Base-by-base conservation (phyloP, 2,113 vertebrate genomes). In the Corythoichthys haematopterus region DNA sequence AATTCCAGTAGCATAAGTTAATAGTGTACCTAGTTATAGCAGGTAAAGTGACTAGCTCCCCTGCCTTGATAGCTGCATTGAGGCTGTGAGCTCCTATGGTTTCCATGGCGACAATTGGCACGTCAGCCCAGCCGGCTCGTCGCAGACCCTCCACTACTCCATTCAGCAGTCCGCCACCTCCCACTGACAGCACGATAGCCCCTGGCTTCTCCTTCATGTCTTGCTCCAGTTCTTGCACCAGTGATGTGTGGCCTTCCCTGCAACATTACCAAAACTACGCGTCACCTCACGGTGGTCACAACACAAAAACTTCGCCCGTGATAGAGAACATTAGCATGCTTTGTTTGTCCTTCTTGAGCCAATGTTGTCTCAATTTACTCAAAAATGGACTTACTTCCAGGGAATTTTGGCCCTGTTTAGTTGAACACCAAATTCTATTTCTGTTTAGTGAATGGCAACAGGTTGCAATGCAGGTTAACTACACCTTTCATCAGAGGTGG, bases 101-200 rank as follows among this genome's bases (percentile, higher is more conserved):
- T 88, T 98, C 96, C 76, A 94, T 92, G 4, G 95, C 91, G 0
- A 98, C 0, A 4, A 98, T 65, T 65, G 95, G 95, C 48, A 96
- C 85, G 0, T 95, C 93, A 64, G 71, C 88, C 96, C 96, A 98
- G 64, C 88, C 90, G 66, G 92, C 94, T 1, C 89, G 89, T 0
- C 40, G 77, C 82, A 98, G 85, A 2, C 96, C 96, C 0, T 92
- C 89, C 48, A 91, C 90, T 0, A 96, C 92, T 0, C 95, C 95
- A 0, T 93, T 92, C 71, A 98, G 87, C 68, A 98, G 92, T 4
- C 95, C 96, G 3, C 95, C 95, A 0, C 96, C 95, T 0, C 95
- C 96, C 60, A 98, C 95, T 0, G 95, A 89, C 87, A 98, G 80
- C 80, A 96, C 89, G 0, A 98, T 71, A 1, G 90, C 94, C 0